Evolutionary conservation across 2,113 vertebrate genomes (phyloP).

Genomic region (Hippocampus comes): DNA sequence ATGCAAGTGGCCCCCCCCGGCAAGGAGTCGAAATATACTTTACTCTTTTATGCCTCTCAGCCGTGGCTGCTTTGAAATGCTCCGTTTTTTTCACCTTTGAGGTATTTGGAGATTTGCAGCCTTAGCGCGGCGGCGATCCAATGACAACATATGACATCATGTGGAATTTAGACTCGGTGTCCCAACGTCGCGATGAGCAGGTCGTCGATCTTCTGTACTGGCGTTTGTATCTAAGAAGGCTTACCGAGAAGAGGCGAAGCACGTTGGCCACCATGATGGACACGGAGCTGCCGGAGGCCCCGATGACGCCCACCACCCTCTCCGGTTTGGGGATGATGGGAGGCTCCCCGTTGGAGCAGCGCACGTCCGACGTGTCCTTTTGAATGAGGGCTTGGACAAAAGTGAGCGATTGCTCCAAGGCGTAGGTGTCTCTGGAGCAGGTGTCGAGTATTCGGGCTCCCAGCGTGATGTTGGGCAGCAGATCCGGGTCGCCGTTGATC

Average conservation of each 20-base stretch:
- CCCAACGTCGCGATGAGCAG: conserved; percentile 30
- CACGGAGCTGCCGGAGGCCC: conserved; percentile 83
- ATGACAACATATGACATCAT: conserved; percentile 31
- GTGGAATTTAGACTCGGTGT: conserved; percentile 43
- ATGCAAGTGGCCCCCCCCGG: conserved; percentile 5
- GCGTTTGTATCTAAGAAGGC: conserved; percentile 15
- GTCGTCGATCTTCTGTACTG: conserved; percentile 38
- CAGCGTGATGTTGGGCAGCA: conserved; percentile 86
- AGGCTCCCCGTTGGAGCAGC: conserved; percentile 79
- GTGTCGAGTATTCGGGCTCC: conserved; percentile 87
- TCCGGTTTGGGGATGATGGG: conserved; percentile 82
- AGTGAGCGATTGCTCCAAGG: conserved; percentile 86
- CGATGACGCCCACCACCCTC: conserved; percentile 83
- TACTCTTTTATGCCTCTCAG: neutral
- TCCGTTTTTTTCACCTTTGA: neutral
- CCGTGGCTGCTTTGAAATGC: conserved; percentile 4
- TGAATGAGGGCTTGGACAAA: conserved; percentile 89
- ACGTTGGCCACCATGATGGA: conserved; percentile 94
- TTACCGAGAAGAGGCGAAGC: conserved; percentile 82
- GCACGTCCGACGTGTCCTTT: conserved; percentile 76
- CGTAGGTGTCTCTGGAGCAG: conserved; percentile 88
- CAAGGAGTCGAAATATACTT: neutral
- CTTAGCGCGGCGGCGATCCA: conserved; percentile 14
- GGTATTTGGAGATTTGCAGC: conserved; percentile 16
- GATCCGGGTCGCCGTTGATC: conserved; percentile 82